These are phyloP conservation scores for Caenorhabditis imperialis DNA, from an alignment of 2,888 invertebrate species.

Conservation along the genomic window DNA sequence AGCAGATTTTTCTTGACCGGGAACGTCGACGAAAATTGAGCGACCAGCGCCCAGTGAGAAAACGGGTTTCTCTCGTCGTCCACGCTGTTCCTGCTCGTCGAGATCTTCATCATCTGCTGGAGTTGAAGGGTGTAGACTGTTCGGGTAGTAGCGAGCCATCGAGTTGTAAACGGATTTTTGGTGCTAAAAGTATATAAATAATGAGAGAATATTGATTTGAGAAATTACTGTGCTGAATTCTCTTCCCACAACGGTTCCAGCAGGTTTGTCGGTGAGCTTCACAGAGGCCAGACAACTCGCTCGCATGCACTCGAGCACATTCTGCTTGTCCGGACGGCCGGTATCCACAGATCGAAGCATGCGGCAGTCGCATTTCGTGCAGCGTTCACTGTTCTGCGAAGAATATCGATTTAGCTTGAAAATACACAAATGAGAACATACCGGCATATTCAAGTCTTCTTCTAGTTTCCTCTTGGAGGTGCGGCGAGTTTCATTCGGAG, in stretches of 20 bases:
- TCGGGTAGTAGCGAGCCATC: slow-evolving; percentile 18
- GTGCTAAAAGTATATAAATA: slow-evolving; percentile 5
- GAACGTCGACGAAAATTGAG: slow-evolving; percentile 14
- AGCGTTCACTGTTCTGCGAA: slow-evolving; percentile 12
- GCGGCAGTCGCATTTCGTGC: slow-evolving; percentile 24
- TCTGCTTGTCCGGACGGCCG: slow-evolving; percentile 2
- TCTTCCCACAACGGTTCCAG: slow-evolving; percentile 41
- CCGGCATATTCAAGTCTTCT: background rate
- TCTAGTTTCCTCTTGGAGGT: too few relatives aligned
- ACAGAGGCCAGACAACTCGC: slow-evolving; percentile 35
- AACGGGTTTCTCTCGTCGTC: background rate
- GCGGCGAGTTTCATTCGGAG: too few relatives aligned
- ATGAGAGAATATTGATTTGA: background rate
- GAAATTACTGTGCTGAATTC: slow-evolving; percentile 11
- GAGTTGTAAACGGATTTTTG: slow-evolving; percentile 2
- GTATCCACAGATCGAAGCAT: slow-evolving; percentile 35
- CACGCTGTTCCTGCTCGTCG: background rate
- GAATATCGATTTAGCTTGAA: background rate
- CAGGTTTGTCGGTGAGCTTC: slow-evolving; percentile 24
- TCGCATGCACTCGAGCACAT: slow-evolving; percentile 45
- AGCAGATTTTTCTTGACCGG: slow-evolving; percentile 9
- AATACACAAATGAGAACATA: background rate
- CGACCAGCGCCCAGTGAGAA: slow-evolving; percentile 1
- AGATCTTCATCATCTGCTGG: slow-evolving; percentile 7
- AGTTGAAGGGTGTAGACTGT: slow-evolving; percentile 2